Percentiles rank a stretch among this genome's conserved stretches.
These are phyloP conservation scores for Vultur gryphus DNA, from an alignment of 2,797 vertebrate species.

Conservation along the genomic window DNA sequence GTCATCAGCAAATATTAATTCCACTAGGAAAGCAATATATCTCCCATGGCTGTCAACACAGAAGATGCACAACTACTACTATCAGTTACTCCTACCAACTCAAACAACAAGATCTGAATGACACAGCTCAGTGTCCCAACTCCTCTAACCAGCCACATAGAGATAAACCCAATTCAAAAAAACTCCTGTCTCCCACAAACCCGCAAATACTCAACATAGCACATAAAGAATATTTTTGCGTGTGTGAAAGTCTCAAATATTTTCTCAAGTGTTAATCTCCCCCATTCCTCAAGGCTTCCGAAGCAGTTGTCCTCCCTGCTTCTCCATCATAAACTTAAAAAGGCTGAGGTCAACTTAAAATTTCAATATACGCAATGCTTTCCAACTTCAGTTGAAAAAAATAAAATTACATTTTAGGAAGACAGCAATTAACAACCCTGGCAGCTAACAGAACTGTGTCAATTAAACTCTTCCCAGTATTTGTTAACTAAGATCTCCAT, in stretches of 20 bases:
- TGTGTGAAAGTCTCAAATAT: background rate
- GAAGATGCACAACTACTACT: background rate
- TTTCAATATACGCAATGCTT: background rate
- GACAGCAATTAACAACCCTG: background rate
- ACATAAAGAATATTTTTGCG: rapidly evolving
- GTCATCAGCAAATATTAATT: background rate
- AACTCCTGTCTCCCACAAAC: background rate
- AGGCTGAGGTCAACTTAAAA: background rate
- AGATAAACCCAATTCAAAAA: background rate
- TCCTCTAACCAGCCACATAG: background rate
- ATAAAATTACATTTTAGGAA: background rate
- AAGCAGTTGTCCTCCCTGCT: background rate
- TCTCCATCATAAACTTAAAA: background rate
- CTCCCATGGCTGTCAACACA: background rate
- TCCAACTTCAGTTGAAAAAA: background rate
- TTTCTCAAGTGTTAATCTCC: background rate
- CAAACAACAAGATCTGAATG: background rate
- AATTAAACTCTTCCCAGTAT: background rate
- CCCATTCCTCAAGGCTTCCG: background rate
- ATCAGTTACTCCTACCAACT: background rate
- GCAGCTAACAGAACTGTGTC: background rate
- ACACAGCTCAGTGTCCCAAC: background rate
- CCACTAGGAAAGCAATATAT: background rate
- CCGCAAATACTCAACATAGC: rapidly evolving
- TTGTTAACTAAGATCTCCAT: background rate